Base-by-base conservation (phyloP, 1,140 invertebrate genomes). In the Drosophila biarmipes region DNA sequence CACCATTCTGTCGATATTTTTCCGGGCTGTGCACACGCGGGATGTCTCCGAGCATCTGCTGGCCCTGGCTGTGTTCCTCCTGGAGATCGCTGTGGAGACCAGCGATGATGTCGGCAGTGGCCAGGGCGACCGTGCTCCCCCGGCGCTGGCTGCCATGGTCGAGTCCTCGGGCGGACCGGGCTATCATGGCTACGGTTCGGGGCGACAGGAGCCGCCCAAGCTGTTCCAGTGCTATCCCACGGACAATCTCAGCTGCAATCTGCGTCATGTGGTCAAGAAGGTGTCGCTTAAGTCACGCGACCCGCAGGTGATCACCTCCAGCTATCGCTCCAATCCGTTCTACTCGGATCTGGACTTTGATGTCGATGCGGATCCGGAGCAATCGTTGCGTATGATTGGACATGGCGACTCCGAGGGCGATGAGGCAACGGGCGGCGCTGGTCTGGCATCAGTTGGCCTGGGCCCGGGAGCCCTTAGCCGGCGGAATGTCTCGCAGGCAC, bases 31-130 rank as follows among this genome's bases (percentile, higher is more conserved):
- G 34, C 95, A 96, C 78, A 95, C 94, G n/a, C 94, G 95, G 55
- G 94, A 94, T 62, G 93, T 97, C 14, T 95, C 96, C 10, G 97
- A 98, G 92, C 96, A 98, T 91, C 94, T 97, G 58, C 94, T 98
- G 71, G 96, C 97, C 54, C 92, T 98, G 27, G 94, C 96, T 53
- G 93, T 99, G 31, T 98, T 97, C 92, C 93, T 99, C 42, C 93
- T 99, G 27, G 97, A 98, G 92, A 94, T 98, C 92, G 95, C 96
- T 24, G 93, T 98, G 17, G 94, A 95, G 86, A 94, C 95, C 57
- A 95, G 94, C 61, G 93, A 94, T 58, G 91, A 94, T 68, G 92
- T 93, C n/a, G 62, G 37, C 19, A 58, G 35, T 1, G 46, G 59
- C 3, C n/a, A 17, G 0, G 58, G 49, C 14, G 66, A 57, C 17